These are phyloP conservation scores for Lithobius niger DNA, from an alignment of 1,140 invertebrate species.

Conservation along the genomic window DNA sequence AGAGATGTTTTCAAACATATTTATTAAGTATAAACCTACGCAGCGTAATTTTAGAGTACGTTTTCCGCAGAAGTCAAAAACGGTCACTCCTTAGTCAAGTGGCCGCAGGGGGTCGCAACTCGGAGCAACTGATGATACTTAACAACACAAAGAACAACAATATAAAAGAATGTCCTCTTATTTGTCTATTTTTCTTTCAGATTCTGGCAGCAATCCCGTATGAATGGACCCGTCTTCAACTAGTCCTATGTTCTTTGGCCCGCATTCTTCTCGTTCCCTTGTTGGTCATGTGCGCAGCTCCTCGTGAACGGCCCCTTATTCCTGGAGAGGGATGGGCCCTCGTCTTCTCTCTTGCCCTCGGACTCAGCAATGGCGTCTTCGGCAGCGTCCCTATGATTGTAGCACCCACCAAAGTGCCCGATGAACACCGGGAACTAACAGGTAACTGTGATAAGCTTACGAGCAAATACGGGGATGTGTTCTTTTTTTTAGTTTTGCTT, in stretches of 20 bases:
- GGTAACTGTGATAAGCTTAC: too few relatives aligned
- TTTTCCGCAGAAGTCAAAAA: too few relatives aligned
- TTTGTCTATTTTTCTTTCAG: too few relatives aligned
- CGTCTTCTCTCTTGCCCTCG: slow-evolving; percentile 49
- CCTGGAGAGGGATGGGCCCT: slow-evolving; percentile 52
- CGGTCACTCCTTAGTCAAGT: too few relatives aligned
- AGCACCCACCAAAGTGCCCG: slow-evolving; percentile 63
- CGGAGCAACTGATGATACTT: too few relatives aligned
- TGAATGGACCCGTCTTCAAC: slow-evolving; percentile 58
- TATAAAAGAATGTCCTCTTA: too few relatives aligned
- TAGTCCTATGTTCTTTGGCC: slow-evolving; percentile 51
- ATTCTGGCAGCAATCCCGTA: slow-evolving; percentile 63
- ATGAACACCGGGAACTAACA: slow-evolving; percentile 58
- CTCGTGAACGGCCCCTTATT: slow-evolving; percentile 52
- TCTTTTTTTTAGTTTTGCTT: background rate
- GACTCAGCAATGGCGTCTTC: slow-evolving; percentile 70
- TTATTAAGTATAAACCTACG: too few relatives aligned
- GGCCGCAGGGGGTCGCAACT: too few relatives aligned
- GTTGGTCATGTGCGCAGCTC: slow-evolving; percentile 62
- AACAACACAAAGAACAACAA: too few relatives aligned
- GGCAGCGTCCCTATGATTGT: slow-evolving; percentile 84
- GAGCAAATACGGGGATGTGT: background rate
- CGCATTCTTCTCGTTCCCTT: slow-evolving; percentile 61
- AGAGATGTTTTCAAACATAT: too few relatives aligned
- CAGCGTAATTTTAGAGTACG: too few relatives aligned